Percentiles rank a stretch among this genome's conserved stretches.
These are phyloP conservation scores for Lordiphosa andalusiaca DNA, from an alignment of 2,888 invertebrate genomes.

Conservation along the genomic window DNA sequence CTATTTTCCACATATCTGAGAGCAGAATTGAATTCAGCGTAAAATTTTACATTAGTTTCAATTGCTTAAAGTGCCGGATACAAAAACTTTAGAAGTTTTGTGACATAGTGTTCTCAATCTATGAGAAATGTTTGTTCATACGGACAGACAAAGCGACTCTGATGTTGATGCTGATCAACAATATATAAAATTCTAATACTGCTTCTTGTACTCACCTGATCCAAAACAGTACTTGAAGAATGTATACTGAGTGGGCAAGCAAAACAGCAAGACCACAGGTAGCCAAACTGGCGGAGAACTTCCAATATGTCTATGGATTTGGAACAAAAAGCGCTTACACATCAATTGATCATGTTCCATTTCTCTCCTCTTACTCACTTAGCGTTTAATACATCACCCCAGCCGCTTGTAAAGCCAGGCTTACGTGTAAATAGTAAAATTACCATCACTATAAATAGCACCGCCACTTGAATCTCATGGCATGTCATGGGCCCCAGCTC, in stretches of 20 bases:
- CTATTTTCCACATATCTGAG: no score
- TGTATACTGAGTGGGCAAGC: conserved; percentile 88
- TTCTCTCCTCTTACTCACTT: conserved; percentile 35
- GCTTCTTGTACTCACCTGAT: conserved; percentile 34
- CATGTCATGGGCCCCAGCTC: conserved; percentile 88
- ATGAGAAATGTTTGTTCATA: no score
- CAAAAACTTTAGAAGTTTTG: no score
- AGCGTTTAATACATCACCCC: conserved; percentile 83
- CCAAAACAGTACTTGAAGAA: conserved; percentile 85
- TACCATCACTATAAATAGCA: conserved; percentile 87
- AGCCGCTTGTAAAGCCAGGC: conserved; percentile 91
- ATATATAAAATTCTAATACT: no score
- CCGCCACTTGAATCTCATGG: conserved; percentile 86
- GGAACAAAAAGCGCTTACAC: background rate
- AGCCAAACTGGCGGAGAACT: conserved; percentile 86
- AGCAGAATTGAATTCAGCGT: no score
- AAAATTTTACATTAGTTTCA: no score
- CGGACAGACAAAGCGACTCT: no score
- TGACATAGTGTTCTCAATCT: no score
- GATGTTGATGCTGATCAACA: no score
- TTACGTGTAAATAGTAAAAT: conserved; percentile 91
- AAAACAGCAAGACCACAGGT: conserved; percentile 89
- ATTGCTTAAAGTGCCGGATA: no score
- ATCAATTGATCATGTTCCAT: no score
- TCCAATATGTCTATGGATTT: conserved; percentile 46